phyloP scores from a whole-genome alignment of 1,140 invertebrate species.

The Caerostris extrusa region DNA sequence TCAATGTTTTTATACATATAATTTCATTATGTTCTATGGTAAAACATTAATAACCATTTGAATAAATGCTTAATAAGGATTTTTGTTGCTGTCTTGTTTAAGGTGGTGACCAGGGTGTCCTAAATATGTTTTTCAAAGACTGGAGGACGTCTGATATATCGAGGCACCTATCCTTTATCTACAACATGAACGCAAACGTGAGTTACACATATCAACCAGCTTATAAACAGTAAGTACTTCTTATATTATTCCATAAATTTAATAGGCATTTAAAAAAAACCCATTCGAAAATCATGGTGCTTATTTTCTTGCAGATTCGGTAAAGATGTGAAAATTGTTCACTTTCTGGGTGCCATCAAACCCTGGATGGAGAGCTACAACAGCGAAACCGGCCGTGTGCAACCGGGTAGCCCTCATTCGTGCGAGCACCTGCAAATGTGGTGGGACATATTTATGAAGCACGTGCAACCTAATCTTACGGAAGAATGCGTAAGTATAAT shows the following conservation, averaged over 20 bases:
- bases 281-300: too few species aligned
- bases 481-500: constrained; percentile 78
- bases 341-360: constrained; percentile 97
- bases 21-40: too few species aligned
- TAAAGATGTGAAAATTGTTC: constrained; percentile 95
- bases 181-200: constrained; percentile 97
- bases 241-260: not conserved
- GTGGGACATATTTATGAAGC: constrained; percentile 78
- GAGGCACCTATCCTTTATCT: constrained; percentile 97
- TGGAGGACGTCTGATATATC: constrained; percentile 95
- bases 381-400: constrained; percentile 86
- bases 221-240: constrained; percentile 93
- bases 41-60: too few species aligned
- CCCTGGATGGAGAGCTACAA: constrained; percentile 96
- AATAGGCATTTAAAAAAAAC: too few species aligned
- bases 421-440: constrained; percentile 78
- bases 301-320: constrained; percentile 87
- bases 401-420: constrained; percentile 78
- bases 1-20: too few species aligned
- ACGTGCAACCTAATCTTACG: constrained; percentile 78
- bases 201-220: constrained; percentile 98
- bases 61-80: too few species aligned
- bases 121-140: constrained; percentile 96
- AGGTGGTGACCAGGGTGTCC: constrained; percentile 93
- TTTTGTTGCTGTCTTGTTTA: not conserved